A percentile compares a stretch with the other conserved stretches of the same genome.
Conservation (phyloP, 2,113 vertebrate species). For the Microtus montanus region DNA sequence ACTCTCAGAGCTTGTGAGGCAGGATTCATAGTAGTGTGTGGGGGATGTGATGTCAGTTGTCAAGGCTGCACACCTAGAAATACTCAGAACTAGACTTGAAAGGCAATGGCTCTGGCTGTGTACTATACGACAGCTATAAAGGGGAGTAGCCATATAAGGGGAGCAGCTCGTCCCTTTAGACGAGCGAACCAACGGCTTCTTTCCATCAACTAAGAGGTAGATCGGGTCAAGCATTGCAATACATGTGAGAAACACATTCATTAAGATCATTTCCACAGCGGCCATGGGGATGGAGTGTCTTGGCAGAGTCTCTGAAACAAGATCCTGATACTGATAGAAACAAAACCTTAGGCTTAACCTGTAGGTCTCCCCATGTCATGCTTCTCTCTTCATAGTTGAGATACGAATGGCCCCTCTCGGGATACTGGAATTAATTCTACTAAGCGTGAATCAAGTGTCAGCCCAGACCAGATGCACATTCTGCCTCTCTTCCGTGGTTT, state of each 20-base stretch:
- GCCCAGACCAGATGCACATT: neutral
- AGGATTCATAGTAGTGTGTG: neutral
- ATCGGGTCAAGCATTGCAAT: neutral
- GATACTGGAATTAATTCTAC: neutral
- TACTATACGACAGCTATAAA: neutral
- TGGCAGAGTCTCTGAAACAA: neutral
- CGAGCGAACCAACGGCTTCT: neutral
- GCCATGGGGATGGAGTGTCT: accelerated
- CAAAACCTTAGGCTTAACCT: neutral
- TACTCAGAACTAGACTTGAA: neutral
- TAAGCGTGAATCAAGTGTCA: neutral
- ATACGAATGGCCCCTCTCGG: neutral
- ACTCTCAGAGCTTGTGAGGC: neutral
- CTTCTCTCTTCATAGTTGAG: neutral
- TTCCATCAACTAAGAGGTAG: neutral
- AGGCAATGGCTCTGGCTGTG: neutral
- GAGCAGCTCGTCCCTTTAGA: neutral
- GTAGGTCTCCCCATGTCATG: neutral
- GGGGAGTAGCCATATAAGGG: neutral
- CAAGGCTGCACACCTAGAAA: neutral
- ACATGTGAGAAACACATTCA: neutral
- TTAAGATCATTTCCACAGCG: neutral
- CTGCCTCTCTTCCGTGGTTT: conserved; percentile 29
- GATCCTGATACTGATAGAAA: neutral
- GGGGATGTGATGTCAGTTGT: neutral